Conservation (phyloP, 2,888 invertebrate species). For the Hirtodrosophila alboralis region DNA sequence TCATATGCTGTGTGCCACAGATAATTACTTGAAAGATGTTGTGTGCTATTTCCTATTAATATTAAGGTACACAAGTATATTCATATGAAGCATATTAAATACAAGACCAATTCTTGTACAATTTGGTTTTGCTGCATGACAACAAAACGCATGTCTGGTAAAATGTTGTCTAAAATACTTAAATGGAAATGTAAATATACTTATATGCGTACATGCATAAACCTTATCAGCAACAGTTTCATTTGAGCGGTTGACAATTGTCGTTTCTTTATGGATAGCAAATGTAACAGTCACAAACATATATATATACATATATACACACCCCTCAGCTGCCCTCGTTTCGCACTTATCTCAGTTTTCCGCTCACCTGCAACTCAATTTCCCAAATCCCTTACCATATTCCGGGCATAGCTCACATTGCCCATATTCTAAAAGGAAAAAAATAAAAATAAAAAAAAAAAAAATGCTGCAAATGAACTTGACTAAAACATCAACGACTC, state of each 20-base stretch:
- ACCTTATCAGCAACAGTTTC: constrained; percentile 47
- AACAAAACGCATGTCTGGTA: too few relatives aligned
- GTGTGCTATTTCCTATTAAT: too few relatives aligned
- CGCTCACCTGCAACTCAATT: constrained; percentile 57
- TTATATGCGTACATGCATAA: constrained; percentile 1
- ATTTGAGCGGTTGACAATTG: constrained; percentile 47
- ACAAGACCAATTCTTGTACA: too few relatives aligned
- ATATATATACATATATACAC: background rate
- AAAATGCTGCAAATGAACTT: constrained; percentile 50
- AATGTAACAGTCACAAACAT: background rate
- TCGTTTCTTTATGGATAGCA: constrained; percentile 53
- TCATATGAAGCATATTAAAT: too few relatives aligned
- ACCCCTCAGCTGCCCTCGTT: background rate
- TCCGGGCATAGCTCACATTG: constrained; percentile 24
- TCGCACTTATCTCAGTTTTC: constrained; percentile 16
- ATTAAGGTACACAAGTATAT: too few relatives aligned
- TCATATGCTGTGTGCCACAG: too few relatives aligned
- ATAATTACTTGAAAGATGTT: too few relatives aligned
- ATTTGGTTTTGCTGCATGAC: too few relatives aligned
- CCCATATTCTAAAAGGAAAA: too few relatives aligned
- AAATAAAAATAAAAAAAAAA: too few relatives aligned
- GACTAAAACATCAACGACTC: constrained; percentile 38
- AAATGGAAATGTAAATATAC: constrained; percentile 10
- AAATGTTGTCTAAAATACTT: too few relatives aligned
- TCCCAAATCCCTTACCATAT: constrained; percentile 48